Percentiles rank a stretch among this genome's conserved stretches.
These are phyloP conservation scores for Lucinisca nassula DNA, from an alignment of 2,888 invertebrate species.

Conservation along the genomic window DNA sequence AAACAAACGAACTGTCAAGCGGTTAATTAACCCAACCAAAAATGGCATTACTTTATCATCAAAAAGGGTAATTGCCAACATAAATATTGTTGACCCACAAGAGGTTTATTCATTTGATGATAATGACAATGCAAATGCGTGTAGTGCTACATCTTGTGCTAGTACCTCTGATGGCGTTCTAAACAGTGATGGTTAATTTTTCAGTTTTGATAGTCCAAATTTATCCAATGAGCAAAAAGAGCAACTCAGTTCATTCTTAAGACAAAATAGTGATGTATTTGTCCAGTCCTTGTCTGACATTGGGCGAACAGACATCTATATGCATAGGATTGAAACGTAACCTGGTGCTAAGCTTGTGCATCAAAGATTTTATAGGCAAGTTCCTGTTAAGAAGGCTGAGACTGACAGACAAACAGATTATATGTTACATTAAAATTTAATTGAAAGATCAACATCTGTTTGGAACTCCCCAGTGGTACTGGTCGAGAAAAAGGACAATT, in stretches of 20 bases:
- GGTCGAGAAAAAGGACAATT: constrained; percentile 55
- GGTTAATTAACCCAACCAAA: constrained; percentile 39
- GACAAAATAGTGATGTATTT: constrained; percentile 25
- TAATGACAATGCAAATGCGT: background rate
- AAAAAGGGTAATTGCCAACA: background rate
- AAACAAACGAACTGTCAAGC: constrained; percentile 19
- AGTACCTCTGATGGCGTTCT: background rate
- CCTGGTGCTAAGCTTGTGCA: constrained; percentile 37
- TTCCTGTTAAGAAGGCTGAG: constrained; percentile 48
- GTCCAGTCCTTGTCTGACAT: constrained; percentile 20
- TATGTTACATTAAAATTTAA: constrained; percentile 38
- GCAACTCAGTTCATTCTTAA: constrained; percentile 10
- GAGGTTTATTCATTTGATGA: constrained; percentile 6
- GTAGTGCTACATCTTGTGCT: background rate
- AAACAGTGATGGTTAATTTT: constrained; percentile 9
- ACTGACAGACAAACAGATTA: constrained; percentile 51
- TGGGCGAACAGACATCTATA: constrained; percentile 3
- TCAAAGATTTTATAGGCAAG: constrained; percentile 27
- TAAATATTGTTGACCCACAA: constrained; percentile 11
- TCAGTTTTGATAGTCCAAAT: constrained; percentile 30
- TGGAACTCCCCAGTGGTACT: constrained; percentile 63
- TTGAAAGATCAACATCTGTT: constrained; percentile 47
- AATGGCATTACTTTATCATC: background rate
- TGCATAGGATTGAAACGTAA: constrained; percentile 60
- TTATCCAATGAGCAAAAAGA: constrained; percentile 25